These are phyloP conservation scores for Acromyrmex heyeri DNA, from an alignment of 1,140 invertebrate genomes.

Conservation along the genomic window DNA sequence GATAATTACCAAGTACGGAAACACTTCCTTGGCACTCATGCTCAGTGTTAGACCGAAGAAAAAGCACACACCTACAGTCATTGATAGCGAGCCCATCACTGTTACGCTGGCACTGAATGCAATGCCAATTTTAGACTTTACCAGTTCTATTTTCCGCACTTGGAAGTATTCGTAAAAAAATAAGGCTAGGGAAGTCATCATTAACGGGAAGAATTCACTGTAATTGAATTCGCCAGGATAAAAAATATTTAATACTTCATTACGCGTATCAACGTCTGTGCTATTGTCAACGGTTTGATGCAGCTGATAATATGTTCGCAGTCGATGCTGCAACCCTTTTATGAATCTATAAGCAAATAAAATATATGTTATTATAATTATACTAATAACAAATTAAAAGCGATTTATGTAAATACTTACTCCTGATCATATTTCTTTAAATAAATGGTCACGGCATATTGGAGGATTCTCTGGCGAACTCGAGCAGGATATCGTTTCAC, in stretches of 20 bases:
- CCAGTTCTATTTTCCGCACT: conserved; percentile 96
- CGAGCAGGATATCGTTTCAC: conserved; percentile 95
- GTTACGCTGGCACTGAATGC: conserved; percentile 96
- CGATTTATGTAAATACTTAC: conserved; percentile 85
- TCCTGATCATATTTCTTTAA: conserved; percentile 92
- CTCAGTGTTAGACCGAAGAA: conserved; percentile 95
- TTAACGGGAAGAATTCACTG: conserved; percentile 94
- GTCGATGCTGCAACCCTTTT: conserved; percentile 90
- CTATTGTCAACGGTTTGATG: conserved; percentile 87
- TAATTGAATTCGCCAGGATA: conserved; percentile 96
- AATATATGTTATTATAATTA: conserved; percentile 10
- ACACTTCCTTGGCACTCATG: conserved; percentile 93
- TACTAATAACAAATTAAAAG: neutral
- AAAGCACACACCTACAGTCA: conserved; percentile 97
- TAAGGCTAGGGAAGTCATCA: conserved; percentile 93
- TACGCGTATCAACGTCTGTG: conserved; percentile 58
- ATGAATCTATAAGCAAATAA: conserved; percentile 90
- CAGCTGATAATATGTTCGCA: conserved; percentile 91
- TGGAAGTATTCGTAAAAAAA: conserved; percentile 98
- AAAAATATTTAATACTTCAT: conserved; percentile 91
- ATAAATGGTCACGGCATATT: conserved; percentile 96
- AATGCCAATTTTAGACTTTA: conserved; percentile 96
- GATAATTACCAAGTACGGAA: conserved; percentile 97
- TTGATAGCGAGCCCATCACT: conserved; percentile 95
- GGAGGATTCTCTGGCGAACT: conserved; percentile 93